Evolutionary conservation across 2,888 invertebrate genomes (phyloP).

Genomic region (Stenotaenia linearis): DNA sequence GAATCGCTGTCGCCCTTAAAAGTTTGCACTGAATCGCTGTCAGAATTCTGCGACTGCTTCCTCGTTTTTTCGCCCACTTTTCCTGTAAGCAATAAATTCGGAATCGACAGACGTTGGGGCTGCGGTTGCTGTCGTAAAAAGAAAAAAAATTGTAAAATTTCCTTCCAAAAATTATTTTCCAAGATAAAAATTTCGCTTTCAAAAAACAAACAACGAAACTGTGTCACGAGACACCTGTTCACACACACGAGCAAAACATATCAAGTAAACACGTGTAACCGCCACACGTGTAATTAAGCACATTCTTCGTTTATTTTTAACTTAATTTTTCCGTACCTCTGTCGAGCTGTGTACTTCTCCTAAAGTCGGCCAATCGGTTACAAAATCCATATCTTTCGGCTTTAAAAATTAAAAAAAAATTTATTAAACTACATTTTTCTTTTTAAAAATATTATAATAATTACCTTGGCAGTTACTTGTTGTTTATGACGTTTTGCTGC

Average conservation of each 20-base stretch:
- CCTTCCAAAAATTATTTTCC: too few relatives aligned
- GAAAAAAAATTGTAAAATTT: too few relatives aligned
- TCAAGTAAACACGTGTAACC: not conserved
- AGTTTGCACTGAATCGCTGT: not conserved
- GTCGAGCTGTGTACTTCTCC: conserved; percentile 54
- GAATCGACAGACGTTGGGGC: not conserved
- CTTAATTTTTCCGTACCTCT: conserved; percentile 47
- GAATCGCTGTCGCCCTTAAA: not conserved
- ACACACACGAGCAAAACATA: not conserved
- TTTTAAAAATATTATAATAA: not conserved
- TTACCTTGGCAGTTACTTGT: not conserved
- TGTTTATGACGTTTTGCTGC: not conserved
- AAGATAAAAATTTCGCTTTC: too few relatives aligned
- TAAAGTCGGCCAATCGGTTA: conserved; percentile 86
- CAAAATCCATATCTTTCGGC: conserved; percentile 82
- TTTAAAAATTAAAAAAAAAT: conserved; percentile 49
- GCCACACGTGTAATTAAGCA: not conserved
- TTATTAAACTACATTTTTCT: too few relatives aligned
- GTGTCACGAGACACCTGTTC: not conserved
- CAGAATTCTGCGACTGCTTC: conserved; percentile 38
- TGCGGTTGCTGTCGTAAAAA: not conserved
- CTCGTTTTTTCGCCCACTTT: conserved; percentile 41
- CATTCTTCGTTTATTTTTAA: too few relatives aligned
- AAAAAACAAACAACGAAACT: too few relatives aligned
- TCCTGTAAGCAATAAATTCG: not conserved